These are phyloP conservation scores for Porites lobata DNA, from an alignment of 92 coral and sea anemone genomes.

Conservation along the genomic window DNA sequence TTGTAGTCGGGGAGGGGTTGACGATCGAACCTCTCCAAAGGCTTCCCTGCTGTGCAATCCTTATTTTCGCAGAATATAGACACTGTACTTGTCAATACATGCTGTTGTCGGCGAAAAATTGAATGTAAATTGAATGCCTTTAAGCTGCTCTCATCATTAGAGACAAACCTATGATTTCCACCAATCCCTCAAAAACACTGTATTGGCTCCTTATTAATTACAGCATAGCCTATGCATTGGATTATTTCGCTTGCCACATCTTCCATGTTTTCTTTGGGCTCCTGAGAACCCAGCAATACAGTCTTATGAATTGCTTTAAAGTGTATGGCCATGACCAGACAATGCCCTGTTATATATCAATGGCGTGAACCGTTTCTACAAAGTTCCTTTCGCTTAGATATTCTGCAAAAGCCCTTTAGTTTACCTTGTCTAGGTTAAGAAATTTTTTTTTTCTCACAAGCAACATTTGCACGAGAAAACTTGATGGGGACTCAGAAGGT, in stretches of 20 bases:
- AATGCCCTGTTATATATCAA: constrained; percentile 40
- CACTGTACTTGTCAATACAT: constrained; percentile 28
- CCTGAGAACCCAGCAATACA: constrained; percentile 22
- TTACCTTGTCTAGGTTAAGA: constrained; percentile 10
- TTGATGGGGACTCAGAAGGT: constrained; percentile 67
- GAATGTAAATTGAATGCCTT: constrained; percentile 42
- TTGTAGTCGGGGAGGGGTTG: background rate
- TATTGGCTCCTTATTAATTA: constrained; percentile 38
- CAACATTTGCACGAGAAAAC: constrained; percentile 54
- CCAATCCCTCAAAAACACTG: constrained; percentile 56
- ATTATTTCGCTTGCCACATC: constrained; percentile 56
- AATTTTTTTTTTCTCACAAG: constrained; percentile 6
- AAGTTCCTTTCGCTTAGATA: constrained; percentile 62
- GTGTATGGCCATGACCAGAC: constrained; percentile 67
- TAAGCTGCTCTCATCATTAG: constrained; percentile 53
- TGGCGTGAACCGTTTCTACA: constrained; percentile 57
- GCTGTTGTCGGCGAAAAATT: constrained; percentile 30
- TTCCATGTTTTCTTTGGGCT: constrained; percentile 64
- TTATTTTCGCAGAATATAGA: constrained; percentile 38
- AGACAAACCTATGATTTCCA: constrained; percentile 30
- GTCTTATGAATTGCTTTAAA: constrained; percentile 24
- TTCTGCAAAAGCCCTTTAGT: constrained; percentile 63
- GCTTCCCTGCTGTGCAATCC: constrained; percentile 25
- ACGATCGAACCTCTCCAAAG: constrained; percentile 26
- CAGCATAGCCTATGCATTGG: constrained; percentile 27